phyloP scores from a whole-genome alignment of 1,140 invertebrate genomes.

The Anagrus nilaparvatae region DNA sequence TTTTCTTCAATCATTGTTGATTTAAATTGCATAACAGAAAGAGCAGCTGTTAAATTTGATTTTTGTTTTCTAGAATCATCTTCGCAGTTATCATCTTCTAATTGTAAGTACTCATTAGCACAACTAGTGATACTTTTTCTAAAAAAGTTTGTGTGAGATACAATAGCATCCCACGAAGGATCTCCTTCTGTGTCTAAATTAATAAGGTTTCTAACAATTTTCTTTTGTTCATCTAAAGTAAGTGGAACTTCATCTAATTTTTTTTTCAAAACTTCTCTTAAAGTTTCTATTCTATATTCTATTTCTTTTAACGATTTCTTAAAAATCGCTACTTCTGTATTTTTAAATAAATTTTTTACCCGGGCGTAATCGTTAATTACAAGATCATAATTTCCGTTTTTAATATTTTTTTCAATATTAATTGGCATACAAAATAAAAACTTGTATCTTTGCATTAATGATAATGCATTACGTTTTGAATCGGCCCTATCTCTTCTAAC shows the following conservation, averaged over 20 bases:
- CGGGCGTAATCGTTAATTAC: conserved; percentile 97
- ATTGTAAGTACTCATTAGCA: conserved; percentile 27
- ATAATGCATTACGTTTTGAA: conserved; percentile 87
- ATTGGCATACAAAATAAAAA: conserved; percentile 94
- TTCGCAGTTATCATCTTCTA: conserved; percentile 23
- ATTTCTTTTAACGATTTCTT: conserved; percentile 83
- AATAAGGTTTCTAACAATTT: conserved; percentile 70
- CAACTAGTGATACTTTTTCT: conserved; percentile 34
- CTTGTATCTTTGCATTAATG: conserved; percentile 77
- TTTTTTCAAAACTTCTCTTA: conserved; percentile 69
- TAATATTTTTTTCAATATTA: conserved; percentile 87
- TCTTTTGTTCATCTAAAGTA: conserved; percentile 88
- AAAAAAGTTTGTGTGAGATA: conserved; percentile 35
- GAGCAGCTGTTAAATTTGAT: conserved; percentile 19
- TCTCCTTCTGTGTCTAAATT: conserved; percentile 67
- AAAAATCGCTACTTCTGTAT: conserved; percentile 83
- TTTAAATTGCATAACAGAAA: conserved; percentile 23
- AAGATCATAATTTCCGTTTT: conserved; percentile 90
- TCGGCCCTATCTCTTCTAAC: conserved; percentile 90
- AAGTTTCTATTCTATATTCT: conserved; percentile 72
- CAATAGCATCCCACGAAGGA: conserved; percentile 88
- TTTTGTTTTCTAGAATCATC: conserved; percentile 24
- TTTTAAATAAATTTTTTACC: conserved; percentile 91
- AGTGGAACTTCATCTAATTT: conserved; percentile 82
- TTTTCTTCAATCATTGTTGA: conserved; percentile 30